Percentiles rank a stretch among this genome's conserved stretches.
phyloP scores from a whole-genome alignment of 2,888 invertebrate species.

The Dermolepida albohirtum region DNA sequence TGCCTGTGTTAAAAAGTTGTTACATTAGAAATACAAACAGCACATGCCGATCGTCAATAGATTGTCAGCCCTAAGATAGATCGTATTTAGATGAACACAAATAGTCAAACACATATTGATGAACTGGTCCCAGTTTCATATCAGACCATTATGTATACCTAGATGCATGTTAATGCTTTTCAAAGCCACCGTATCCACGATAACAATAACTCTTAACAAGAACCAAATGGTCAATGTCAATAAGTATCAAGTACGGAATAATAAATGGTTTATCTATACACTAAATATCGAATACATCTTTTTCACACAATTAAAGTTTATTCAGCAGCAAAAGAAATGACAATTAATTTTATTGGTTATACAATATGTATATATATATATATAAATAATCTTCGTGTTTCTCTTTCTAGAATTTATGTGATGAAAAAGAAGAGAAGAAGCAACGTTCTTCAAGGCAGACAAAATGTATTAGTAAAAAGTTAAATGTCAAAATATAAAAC shows the following conservation, averaged over 20 bases:
- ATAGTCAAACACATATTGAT: slow-evolving; percentile 44
- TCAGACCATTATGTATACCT: background rate
- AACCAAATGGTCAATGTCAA: slow-evolving; percentile 18
- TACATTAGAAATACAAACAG: background rate
- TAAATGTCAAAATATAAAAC: too few species aligned
- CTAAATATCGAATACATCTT: background rate
- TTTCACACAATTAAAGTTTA: slow-evolving; percentile 9
- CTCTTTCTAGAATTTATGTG: too few species aligned
- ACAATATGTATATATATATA: too few species aligned
- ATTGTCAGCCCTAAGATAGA: slow-evolving; percentile 43
- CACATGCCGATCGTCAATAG: slow-evolving; percentile 22
- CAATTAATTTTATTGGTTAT: too few species aligned
- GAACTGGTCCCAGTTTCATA: slow-evolving; percentile 38
- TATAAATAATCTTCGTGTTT: too few species aligned
- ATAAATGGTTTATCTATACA: slow-evolving; percentile 17
- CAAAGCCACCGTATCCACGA: slow-evolving; percentile 9
- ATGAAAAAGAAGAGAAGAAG: too few species aligned
- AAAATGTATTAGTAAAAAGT: too few species aligned
- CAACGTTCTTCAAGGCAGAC: too few species aligned
- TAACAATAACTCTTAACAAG: slow-evolving; percentile 32
- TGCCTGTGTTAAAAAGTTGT: too few species aligned
- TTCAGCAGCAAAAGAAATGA: background rate
- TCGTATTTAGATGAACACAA: slow-evolving; percentile 47
- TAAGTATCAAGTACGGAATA: slow-evolving; percentile 16
- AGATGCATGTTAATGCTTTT: slow-evolving; percentile 3